Conservation (phyloP, 1,140 invertebrate species). For the Heliconius eleuchia region DNA sequence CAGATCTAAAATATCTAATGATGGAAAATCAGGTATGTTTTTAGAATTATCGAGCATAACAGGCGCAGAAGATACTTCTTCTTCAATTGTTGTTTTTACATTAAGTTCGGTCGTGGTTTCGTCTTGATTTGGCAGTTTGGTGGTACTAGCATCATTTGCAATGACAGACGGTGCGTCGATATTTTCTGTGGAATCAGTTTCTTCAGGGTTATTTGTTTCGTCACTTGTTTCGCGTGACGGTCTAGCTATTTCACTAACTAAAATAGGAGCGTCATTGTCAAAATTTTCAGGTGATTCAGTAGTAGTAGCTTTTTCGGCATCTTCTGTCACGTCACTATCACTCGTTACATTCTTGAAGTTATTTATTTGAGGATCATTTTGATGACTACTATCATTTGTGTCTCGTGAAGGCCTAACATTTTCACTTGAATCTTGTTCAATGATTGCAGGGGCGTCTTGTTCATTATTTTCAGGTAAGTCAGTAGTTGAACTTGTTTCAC, state of each 20-base stretch:
- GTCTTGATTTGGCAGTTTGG: slow-evolving; percentile 19
- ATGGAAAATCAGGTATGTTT: slow-evolving; percentile 34
- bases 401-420: not conserved
- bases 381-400: not conserved
- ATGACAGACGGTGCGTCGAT: slow-evolving; percentile 10
- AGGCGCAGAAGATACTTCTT: slow-evolving; percentile 21
- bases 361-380: not conserved
- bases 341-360: not conserved
- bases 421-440: slow-evolving; percentile 11
- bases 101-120: slow-evolving; percentile 19
- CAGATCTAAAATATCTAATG: slow-evolving; percentile 31
- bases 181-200: not conserved
- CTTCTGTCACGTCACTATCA: not conserved
- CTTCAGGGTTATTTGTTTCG: not conserved
- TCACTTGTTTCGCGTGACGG: slow-evolving; percentile 29
- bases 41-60: slow-evolving; percentile 32
- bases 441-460: slow-evolving; percentile 17
- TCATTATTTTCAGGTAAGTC: slow-evolving; percentile 16
- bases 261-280: not conserved
- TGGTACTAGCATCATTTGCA: slow-evolving; percentile 21
- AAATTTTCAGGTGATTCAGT: slow-evolving; percentile 14
- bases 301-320: not conserved
- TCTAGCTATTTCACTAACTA: slow-evolving; percentile 19
- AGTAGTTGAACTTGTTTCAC: not conserved
- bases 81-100: slow-evolving; percentile 21